These are phyloP conservation scores for Azorinus chamasolen DNA, from an alignment of 2,888 invertebrate genomes.

Conservation along the genomic window DNA sequence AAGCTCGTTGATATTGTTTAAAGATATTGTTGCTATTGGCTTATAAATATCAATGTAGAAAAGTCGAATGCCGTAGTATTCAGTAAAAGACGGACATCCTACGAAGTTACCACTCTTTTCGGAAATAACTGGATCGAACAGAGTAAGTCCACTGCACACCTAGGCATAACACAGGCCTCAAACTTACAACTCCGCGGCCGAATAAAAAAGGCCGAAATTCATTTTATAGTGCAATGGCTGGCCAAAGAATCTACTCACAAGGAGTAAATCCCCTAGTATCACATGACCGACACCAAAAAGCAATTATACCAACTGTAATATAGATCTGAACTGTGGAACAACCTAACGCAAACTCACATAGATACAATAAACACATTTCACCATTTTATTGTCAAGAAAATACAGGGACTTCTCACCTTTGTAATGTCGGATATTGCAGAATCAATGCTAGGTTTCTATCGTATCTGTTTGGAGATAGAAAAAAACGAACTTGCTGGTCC, in stretches of 20 bases:
- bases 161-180: conserved; percentile 1
- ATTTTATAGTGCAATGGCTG: conserved; percentile 6
- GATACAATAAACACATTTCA: not conserved
- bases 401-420: conserved; percentile 2
- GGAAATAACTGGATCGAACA: conserved; percentile 1
- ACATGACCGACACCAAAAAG: not conserved
- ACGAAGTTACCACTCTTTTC: too few relatives aligned
- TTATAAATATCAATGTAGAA: too few relatives aligned
- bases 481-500: conserved; percentile 6
- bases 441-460: conserved; percentile 4
- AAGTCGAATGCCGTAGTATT: too few relatives aligned
- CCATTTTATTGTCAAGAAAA: conserved; percentile 1
- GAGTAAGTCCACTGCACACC: not conserved
- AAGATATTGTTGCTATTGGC: too few relatives aligned
- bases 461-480: not conserved
- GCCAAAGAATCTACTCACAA: not conserved
- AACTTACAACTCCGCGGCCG: not conserved
- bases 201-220: conserved; percentile 4
- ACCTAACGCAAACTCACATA: not conserved
- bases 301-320: conserved; percentile 1
- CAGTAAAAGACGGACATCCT: too few relatives aligned
- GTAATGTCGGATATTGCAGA: conserved; percentile 5
- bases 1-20: too few relatives aligned
- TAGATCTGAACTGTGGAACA: conserved; percentile 4
- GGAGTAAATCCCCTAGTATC: conserved; percentile 1